Evolutionary conservation across 2,113 vertebrate species (phyloP).

Genomic region (Tichodroma muraria): DNA sequence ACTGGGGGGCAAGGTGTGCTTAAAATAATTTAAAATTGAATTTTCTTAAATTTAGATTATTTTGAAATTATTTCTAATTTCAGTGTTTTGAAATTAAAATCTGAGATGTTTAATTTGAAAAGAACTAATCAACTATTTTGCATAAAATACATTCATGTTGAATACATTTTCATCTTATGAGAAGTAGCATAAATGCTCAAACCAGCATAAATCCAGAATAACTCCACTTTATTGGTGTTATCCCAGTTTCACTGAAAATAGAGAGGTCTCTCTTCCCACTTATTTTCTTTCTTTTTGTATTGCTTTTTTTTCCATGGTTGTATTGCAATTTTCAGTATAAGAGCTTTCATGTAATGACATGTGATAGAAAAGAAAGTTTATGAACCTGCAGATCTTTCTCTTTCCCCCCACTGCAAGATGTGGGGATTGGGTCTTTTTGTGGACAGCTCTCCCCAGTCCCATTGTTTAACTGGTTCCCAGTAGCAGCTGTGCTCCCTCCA

Average conservation of each 20-base stretch:
- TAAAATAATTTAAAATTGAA: background rate
- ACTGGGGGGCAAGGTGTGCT: accelerated
- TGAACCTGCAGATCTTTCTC: background rate
- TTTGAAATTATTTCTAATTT: background rate
- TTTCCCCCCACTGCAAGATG: background rate
- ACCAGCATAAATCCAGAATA: background rate
- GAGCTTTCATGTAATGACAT: background rate
- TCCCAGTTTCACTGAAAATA: background rate
- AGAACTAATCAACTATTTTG: background rate
- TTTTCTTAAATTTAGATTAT: background rate
- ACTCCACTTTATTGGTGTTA: background rate
- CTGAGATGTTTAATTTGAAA: background rate
- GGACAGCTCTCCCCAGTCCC: background rate
- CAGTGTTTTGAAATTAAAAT: background rate
- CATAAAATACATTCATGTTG: background rate
- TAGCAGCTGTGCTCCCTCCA: background rate
- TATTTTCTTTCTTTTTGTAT: background rate
- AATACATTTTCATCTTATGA: background rate
- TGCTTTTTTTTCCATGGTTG: background rate
- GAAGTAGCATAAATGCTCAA: background rate
- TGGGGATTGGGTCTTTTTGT: background rate
- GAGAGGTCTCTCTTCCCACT: background rate
- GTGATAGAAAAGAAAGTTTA: background rate
- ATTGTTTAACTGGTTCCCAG: background rate
- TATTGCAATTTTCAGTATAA: background rate